Base-by-base conservation (phyloP, 2,888 invertebrate species). In the Plagodis dolabraria region DNA sequence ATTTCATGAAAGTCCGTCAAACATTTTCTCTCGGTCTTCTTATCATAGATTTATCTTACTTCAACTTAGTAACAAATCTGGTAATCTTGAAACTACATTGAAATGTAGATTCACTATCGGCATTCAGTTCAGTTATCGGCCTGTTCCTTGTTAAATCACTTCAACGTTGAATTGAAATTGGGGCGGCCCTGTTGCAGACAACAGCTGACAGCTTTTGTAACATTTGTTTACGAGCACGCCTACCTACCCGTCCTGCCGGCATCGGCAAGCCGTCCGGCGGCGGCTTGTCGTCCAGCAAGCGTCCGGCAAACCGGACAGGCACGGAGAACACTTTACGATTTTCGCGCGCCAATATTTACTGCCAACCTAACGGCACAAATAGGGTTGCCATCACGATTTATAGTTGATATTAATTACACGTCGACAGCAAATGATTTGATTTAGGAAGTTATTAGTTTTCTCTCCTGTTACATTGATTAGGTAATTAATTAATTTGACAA, bases 341-440 rank as follows among this genome's bases (percentile, higher is more conserved):
- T 86, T 86, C 82, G 83, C 85, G 83, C 85, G 79, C 77, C 74
- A 77, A 85, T 83, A 83, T 80, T 79, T 85, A 74, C 74, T 71
- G 74, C 60, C 53, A 57, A 61, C 60, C 72, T 64, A 63, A 65
- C 65, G 68, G 68, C 60, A 64, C 55, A 38, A 54, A 58, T 55
- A 58, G 65, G 65, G 62, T 53, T 65, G 68, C 65, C 55, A 68
- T 72, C 70, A 70, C 75, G 70, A 78, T 80, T 81, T 81, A 82
- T 77, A 71, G 58, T 73, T 68, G 74, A 78, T 74, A 77, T 75
- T 76, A 78, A 80, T 80, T 77, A 66, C 45, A 47, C 47, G 64
- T 74, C 54, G 57, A 76, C 68, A 63, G 70, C 72, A 59, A 49
- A 57, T 62, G 52, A 64, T 69, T 70, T 66, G 66, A 71, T 62